phyloP scores from a whole-genome alignment of 1,140 invertebrate genomes.

The Amphibalanus amphitrite region DNA sequence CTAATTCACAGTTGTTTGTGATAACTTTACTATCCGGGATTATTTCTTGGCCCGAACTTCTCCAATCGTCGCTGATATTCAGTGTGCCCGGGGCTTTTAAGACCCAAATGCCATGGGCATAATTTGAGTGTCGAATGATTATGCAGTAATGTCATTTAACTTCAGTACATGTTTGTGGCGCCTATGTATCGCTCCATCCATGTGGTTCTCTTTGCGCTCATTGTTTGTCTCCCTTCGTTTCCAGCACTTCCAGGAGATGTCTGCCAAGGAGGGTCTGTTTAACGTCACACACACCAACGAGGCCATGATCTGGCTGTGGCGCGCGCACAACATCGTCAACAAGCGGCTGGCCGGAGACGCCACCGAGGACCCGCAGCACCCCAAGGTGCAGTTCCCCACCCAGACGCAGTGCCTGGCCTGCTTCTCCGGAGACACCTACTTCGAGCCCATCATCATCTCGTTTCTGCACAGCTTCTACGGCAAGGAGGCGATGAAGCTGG shows the following conservation, averaged over 20 bases:
- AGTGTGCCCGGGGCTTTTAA: too few relatives aligned
- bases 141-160: too few relatives aligned
- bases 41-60: too few relatives aligned
- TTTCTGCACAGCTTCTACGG: constrained; percentile 61
- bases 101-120: too few relatives aligned
- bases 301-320: constrained; percentile 83
- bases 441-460: constrained; percentile 34
- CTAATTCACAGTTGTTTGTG: too few relatives aligned
- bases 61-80: too few relatives aligned
- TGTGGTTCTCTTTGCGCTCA: too few relatives aligned
- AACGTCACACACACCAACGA: constrained; percentile 49
- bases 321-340: constrained; percentile 86
- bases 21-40: too few relatives aligned
- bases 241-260: constrained; percentile 67
- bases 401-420: constrained; percentile 48
- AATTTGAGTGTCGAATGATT: too few relatives aligned
- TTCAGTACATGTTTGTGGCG: too few relatives aligned
- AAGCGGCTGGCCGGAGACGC: constrained; percentile 59
- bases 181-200: too few relatives aligned
- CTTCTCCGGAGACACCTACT: constrained; percentile 20
- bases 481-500: constrained; percentile 29
- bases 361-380: constrained; percentile 77
- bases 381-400: constrained; percentile 80
- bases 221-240: neutral
- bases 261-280: constrained; percentile 36